Base-by-base conservation (phyloP, 1,140 invertebrate genomes). In the Brachionus sp. region DNA sequence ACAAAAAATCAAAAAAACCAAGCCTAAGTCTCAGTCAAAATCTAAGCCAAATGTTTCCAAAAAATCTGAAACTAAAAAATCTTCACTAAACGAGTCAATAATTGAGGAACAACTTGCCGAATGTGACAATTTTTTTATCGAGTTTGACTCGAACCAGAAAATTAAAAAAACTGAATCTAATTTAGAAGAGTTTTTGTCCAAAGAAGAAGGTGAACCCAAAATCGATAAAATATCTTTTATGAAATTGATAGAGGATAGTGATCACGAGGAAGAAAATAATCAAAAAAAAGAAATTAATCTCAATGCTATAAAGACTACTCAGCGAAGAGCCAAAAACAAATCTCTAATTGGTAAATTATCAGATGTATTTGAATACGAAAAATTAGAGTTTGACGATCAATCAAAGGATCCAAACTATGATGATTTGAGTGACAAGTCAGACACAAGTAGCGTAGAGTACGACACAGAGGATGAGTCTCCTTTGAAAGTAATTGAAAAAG, bases 241-340 rank as follows among this genome's bases (percentile, higher is more conserved):
- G 42, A 75, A 75, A 46, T n/a, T 75, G 44, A 75, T 75, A 13
- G 70, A 75, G 25, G 70, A 75, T 25, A 75, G 70, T 12, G 70
- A 75, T 16, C 6, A 35, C 7, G 66, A 70, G 3, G 70, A 75
- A 12, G 70, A 75, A 13, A 10, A 25, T 23, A 39, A 37, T 46
- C 13, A 39, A 5, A 46, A 42, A 35, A 35, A 35, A 46, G 70
- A 46, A 19, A 13, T 46, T 12, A 75, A 46, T 29, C 42, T 23
- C 19, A 75, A 44, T 25, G 19, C 39, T 73, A 73, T 19, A 5
- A 16, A 57, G 16, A 57, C 9, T 19, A 7, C 50, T 57, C 3
- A 23, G 19, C 50, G 16, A 23, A 57, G 25, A 12, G 19, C 25
- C 13, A 44, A 23, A 50, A 44, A 29, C n/a, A 19, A 29, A 23